These are phyloP conservation scores for Cygnus atratus DNA, from an alignment of 2,113 vertebrate species.

Conservation along the genomic window DNA sequence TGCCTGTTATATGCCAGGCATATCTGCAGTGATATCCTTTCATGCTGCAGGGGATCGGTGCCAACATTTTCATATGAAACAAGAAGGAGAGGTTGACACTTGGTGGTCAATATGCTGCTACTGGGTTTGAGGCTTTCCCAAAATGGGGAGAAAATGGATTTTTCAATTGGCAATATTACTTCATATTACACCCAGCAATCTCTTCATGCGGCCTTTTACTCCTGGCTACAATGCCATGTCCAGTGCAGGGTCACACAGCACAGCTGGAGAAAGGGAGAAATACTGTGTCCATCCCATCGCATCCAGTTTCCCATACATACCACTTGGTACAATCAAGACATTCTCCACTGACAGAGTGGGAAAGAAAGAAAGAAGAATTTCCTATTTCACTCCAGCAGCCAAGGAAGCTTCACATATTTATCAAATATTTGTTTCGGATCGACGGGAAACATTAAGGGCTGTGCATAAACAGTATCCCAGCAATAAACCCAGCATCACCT, in stretches of 20 bases:
- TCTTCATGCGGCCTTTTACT: neutral
- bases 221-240: neutral
- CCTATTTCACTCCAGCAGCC: neutral
- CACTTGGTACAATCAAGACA: neutral
- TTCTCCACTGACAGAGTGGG: neutral
- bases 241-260: neutral
- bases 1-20: neutral
- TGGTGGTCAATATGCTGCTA: neutral
- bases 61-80: constrained; percentile 28
- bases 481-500: neutral
- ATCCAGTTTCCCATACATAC: neutral
- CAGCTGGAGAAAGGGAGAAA: neutral
- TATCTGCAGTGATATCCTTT: constrained; percentile 34
- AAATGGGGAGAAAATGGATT: neutral
- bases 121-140: neutral
- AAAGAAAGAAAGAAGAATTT: neutral
- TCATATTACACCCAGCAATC: neutral
- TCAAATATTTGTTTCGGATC: neutral
- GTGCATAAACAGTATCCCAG: neutral
- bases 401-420: neutral
- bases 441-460: neutral
- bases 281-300: neutral
- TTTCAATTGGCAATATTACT: neutral
- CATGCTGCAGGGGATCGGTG: neutral
- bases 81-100: neutral